These are phyloP conservation scores for Hanleya hanleyi DNA, from an alignment of 2,888 invertebrate genomes.

Conservation along the genomic window DNA sequence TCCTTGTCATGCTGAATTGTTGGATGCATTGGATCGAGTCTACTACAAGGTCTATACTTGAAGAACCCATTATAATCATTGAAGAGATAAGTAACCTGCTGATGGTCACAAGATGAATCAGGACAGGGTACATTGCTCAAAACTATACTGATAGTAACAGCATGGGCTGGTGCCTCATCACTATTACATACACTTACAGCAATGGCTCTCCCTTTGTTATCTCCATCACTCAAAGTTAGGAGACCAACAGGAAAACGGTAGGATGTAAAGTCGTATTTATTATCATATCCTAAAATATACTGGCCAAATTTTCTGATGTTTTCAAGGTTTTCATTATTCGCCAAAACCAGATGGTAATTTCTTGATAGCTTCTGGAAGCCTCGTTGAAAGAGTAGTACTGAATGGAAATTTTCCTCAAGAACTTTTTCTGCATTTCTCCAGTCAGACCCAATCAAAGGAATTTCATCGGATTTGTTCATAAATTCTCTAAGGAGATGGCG, in stretches of 20 bases:
- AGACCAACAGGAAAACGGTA: neutral
- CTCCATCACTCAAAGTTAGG: constrained; percentile 10
- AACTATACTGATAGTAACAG: constrained; percentile 1
- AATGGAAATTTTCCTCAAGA: constrained; percentile 4
- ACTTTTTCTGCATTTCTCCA: constrained; percentile 18
- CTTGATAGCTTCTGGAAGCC: neutral
- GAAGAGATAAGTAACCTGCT: neutral
- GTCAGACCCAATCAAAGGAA: constrained; percentile 9
- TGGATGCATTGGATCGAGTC: neutral
- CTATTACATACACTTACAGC: constrained; percentile 1
- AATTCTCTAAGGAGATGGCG: neutral
- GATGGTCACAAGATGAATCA: constrained; percentile 10
- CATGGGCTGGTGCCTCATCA: constrained; percentile 6
- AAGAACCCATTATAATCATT: constrained; percentile 18
- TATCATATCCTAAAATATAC: constrained; percentile 10
- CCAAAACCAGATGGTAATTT: constrained; percentile 14
- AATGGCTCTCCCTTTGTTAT: neutral
- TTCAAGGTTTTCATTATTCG: neutral
- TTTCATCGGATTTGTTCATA: constrained; percentile 2
- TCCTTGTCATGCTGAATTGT: constrained; percentile 20
- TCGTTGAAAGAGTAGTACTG: constrained; percentile 14
- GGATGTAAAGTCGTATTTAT: constrained; percentile 8
- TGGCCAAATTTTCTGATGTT: constrained; percentile 7
- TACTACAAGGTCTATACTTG: neutral
- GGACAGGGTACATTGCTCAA: constrained; percentile 15